Evolutionary conservation across 2,797 vertebrate species (phyloP), one percentile per base, ranked within the genome.

Genomic region (Microctenopoma stevenorrisi): DNA sequence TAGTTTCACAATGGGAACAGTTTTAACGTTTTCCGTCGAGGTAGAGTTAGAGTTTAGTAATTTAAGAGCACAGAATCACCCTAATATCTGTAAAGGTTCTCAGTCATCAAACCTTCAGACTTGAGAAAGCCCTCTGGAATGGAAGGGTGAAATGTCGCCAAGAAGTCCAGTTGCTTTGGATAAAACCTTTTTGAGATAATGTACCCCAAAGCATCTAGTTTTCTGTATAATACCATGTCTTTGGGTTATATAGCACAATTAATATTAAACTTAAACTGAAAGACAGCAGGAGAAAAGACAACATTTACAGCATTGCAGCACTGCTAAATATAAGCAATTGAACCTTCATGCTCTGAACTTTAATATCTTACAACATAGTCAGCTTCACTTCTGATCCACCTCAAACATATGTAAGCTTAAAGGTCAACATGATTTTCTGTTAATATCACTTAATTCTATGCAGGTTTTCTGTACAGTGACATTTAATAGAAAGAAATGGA

Each of bases 251-350:
- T 54, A 25, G 7, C 43, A 43, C 14, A 56, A 59, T 59, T 35
- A 55, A 56, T 28, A 40, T 33, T n/a, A 55, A 35, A 72, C 52
- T 49, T 11, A 18, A 33, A 33, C 22, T 38, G 16, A 56, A 54
- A 73, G 44, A 26, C 3, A 38, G 22, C 18, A 11, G 5, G 28
- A 59, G 13, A 60, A 25, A 38, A 9, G 14, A 59, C 26, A 35
- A 8, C 13, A 44, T 30, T 59, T 38, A 30, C 12, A 65, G 38
- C 18, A 57, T 1, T 25, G 14, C 11, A 18, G 18, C 18, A 28
- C 12, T 11, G 5, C 7, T 14, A 8, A 58, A 14, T 44, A 33
- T 18, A 49, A 35, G 18, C 30, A 46, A 4, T 25, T 9, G 2
- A 6, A 4, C 15, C 26, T 56, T 48, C 12, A 63, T 4, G 55